Base-by-base conservation (phyloP, 2,797 vertebrate species). In the Onychomys leucogaster region DNA sequence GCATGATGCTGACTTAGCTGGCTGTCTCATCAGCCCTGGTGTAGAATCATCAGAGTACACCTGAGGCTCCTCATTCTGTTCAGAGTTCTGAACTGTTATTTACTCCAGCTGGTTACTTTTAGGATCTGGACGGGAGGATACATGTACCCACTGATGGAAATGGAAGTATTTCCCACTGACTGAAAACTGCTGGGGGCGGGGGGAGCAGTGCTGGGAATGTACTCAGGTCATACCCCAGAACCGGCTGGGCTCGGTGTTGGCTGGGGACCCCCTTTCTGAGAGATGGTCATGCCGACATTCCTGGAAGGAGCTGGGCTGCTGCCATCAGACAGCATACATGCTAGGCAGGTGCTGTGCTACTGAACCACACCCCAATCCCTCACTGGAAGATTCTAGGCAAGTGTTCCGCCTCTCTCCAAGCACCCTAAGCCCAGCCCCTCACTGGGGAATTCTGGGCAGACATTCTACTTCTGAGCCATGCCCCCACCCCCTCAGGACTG, bases 261-360 rank as follows among this genome's bases (percentile, higher is more conserved):
- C 96, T 99, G 99, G 96, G 98, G 98, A 97, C 97, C 95, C 98
- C 99, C 99, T 98, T 98, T 99, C 69, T 98, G 98, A 92, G 98
- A 75, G 98, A 99, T 94, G 97, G 99, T 99, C 99, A 99, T 99
- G 97, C 99, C 99, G 99, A 99, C 98, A 98, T 98, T 96, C 96
- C 98, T 98, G 57, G 98, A 89, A 2, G 98, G 98, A 67, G 97
- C 98, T 29, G 98, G 97, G 98, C 98, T 98, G 99, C 99, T 98
- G 99, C 99, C 99, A 99, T 99, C 98, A 32, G 59, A 37, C 25
- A 4, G 5, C 6, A 5, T 1, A 2, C 23, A 21, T 2, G 25
- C 57, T 46, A 19, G 59, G 29, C 43, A 52, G 83, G 34, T 55
- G 49, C 32, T 71, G 17, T 23, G 32, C 29, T 63, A 84, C 80